These are phyloP conservation scores for Carcinoscorpius rotundicauda DNA, from an alignment of 1,140 invertebrate species.

Conservation along the genomic window DNA sequence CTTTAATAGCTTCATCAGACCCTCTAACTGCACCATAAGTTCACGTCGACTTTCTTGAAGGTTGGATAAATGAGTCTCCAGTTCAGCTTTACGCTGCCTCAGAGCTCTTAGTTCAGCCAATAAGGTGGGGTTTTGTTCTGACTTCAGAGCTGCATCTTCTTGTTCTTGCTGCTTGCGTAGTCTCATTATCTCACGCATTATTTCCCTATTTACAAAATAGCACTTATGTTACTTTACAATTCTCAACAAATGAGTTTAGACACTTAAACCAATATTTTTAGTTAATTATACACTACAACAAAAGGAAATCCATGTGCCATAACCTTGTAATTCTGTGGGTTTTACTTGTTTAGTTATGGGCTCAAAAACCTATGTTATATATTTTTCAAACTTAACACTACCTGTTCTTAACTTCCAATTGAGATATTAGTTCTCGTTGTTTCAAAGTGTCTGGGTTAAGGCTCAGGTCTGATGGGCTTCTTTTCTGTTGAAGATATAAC, in stretches of 20 bases:
- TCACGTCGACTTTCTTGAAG: slow-evolving; percentile 86
- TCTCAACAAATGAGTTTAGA: too few relatives aligned
- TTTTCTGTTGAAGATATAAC: slow-evolving; percentile 23
- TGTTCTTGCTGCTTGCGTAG: slow-evolving; percentile 59
- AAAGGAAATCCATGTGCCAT: too few relatives aligned
- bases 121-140: slow-evolving; percentile 60
- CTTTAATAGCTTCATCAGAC: slow-evolving; percentile 93
- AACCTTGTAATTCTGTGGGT: too few relatives aligned
- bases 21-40: slow-evolving; percentile 90
- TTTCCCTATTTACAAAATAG: slow-evolving; percentile 57
- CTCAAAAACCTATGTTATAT: too few relatives aligned
- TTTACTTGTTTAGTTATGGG: too few relatives aligned
- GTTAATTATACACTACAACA: too few relatives aligned
- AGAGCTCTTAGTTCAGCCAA: slow-evolving; percentile 80
- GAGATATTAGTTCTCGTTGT: slow-evolving; percentile 56
- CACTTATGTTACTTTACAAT: too few relatives aligned
- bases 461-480: slow-evolving; percentile 61
- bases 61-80: slow-evolving; percentile 80
- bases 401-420: slow-evolving; percentile 68
- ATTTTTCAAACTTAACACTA: too few relatives aligned
- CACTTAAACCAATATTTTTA: too few relatives aligned
- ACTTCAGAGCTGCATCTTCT: slow-evolving; percentile 40
- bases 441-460: slow-evolving; percentile 55
- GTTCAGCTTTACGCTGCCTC: slow-evolving; percentile 81
- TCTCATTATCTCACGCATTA: slow-evolving; percentile 90